phyloP scores from a whole-genome alignment of 37 sponge, comb jelly and placozoan species.

The Halisarca cf. caerulea region DNA sequence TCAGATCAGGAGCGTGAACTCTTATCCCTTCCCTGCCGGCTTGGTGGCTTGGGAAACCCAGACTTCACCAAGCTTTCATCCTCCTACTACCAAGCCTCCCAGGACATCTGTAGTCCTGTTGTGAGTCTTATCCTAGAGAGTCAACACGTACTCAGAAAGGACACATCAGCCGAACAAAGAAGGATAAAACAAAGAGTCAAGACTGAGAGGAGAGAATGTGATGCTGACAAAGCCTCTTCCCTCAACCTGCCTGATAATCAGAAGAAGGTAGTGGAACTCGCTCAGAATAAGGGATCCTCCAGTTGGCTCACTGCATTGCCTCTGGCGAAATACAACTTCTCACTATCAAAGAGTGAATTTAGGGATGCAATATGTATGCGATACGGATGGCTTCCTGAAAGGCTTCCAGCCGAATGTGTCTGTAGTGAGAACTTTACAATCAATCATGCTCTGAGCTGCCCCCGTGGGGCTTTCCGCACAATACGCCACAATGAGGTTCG shows the following conservation, averaged over 20 bases:
- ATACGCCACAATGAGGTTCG: conserved; percentile 30
- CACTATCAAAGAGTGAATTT: conserved; percentile 17
- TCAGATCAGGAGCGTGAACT: not conserved
- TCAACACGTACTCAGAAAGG: not conserved
- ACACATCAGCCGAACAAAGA: not conserved
- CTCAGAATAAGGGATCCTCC: conserved; percentile 26
- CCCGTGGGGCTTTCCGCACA: conserved; percentile 19
- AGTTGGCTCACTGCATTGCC: conserved; percentile 20
- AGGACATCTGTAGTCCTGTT: not conserved
- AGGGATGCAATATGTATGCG: conserved; percentile 12
- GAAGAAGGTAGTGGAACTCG: not conserved
- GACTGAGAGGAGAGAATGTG: not conserved
- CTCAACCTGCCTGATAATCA: not conserved
- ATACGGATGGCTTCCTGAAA: conserved; percentile 14
- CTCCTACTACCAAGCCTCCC: not conserved
- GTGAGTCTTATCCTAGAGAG: not conserved
- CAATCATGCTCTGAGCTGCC: conserved; percentile 38
- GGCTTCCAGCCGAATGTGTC: conserved; percentile 15
- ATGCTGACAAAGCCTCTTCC: not conserved
- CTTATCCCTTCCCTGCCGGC: not conserved
- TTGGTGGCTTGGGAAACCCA: not conserved
- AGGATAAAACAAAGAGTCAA: not conserved
- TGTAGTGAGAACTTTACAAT: conserved; percentile 12
- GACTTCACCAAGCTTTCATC: not conserved
- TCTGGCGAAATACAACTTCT: not conserved